Evolutionary conservation across 2,888 invertebrate genomes (phyloP).

Genomic region (Cryptus viduatorius): DNA sequence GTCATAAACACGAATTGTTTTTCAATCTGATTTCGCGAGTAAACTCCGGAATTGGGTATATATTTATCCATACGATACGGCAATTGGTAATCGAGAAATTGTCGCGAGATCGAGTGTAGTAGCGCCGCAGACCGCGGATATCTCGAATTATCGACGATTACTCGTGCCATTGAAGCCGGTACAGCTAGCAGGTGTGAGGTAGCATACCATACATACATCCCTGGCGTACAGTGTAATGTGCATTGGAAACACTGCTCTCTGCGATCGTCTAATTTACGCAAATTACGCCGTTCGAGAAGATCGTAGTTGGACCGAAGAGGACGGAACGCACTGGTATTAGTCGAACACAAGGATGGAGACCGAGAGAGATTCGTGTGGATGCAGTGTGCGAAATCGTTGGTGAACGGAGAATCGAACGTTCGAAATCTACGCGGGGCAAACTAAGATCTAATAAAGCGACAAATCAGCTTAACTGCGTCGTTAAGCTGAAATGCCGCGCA

Average conservation of each 20-base stretch:
- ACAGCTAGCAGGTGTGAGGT: conserved; percentile 44
- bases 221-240: conserved; percentile 35
- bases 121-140: conserved; percentile 58
- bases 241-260: conserved; percentile 34
- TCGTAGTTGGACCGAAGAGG: neutral
- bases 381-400: conserved; percentile 49
- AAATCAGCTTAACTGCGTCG: conserved; percentile 81
- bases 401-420: conserved; percentile 20
- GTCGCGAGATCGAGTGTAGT: conserved; percentile 60
- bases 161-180: conserved; percentile 79
- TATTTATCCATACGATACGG: neutral
- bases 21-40: neutral
- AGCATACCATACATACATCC: conserved; percentile 29
- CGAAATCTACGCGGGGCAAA: conserved; percentile 71
- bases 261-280: conserved; percentile 74
- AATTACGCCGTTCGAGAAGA: conserved; percentile 67
- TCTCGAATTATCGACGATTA: conserved; percentile 82
- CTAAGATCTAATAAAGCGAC: conserved; percentile 85
- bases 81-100: conserved; percentile 51
- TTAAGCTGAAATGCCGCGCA: conserved; percentile 68
- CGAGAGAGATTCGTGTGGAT: conserved; percentile 65
- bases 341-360: conserved; percentile 6
- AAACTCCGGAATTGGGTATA: conserved; percentile 10
- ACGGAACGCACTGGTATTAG: neutral
- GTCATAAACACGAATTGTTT: neutral